phyloP scores from a whole-genome alignment of 2,797 vertebrate genomes.

The Bovichtus variegatus region DNA sequence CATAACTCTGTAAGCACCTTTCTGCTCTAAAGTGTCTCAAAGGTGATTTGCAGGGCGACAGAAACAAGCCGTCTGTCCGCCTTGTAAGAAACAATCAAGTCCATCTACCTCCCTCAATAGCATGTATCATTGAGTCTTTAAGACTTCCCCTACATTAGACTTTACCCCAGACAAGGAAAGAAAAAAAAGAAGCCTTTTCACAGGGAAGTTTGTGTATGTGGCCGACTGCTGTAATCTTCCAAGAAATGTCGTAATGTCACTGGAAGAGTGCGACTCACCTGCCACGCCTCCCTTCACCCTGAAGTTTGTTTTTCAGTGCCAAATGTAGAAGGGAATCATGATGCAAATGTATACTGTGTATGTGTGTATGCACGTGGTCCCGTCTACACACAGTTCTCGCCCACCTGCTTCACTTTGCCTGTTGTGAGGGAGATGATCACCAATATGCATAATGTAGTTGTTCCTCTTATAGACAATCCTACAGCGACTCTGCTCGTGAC shows the following conservation, averaged over 20 bases:
- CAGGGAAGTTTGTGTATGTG: slow-evolving; percentile 7
- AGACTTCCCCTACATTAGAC: slow-evolving; percentile 28
- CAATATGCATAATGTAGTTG: slow-evolving; percentile 42
- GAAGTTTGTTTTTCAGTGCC: slow-evolving; percentile 66
- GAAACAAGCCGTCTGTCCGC: slow-evolving; percentile 37
- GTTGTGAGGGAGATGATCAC: slow-evolving; percentile 31
- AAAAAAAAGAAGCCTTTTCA: slow-evolving; percentile 16
- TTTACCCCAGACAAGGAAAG: slow-evolving; percentile 1
- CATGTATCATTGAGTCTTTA: slow-evolving; percentile 41
- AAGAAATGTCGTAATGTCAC: slow-evolving; percentile 18
- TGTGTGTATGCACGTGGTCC: slow-evolving; percentile 39
- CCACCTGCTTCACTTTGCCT: slow-evolving; percentile 40
- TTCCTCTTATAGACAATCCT: slow-evolving; percentile 74
- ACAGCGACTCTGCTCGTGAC: slow-evolving; percentile 20
- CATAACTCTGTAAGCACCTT: slow-evolving; percentile 20
- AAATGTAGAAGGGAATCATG: slow-evolving; percentile 55
- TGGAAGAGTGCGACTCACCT: slow-evolving; percentile 14
- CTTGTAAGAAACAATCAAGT: slow-evolving; percentile 64
- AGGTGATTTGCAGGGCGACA: slow-evolving; percentile 52
- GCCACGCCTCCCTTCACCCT: background rate
- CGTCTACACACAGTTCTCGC: slow-evolving; percentile 17
- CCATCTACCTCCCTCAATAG: slow-evolving; percentile 73
- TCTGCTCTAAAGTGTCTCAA: slow-evolving; percentile 43
- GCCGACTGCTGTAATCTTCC: slow-evolving; percentile 24
- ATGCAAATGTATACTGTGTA: slow-evolving; percentile 51